Conservation (phyloP, 2,888 invertebrate genomes). For the Agriopis leucophaearia region DNA sequence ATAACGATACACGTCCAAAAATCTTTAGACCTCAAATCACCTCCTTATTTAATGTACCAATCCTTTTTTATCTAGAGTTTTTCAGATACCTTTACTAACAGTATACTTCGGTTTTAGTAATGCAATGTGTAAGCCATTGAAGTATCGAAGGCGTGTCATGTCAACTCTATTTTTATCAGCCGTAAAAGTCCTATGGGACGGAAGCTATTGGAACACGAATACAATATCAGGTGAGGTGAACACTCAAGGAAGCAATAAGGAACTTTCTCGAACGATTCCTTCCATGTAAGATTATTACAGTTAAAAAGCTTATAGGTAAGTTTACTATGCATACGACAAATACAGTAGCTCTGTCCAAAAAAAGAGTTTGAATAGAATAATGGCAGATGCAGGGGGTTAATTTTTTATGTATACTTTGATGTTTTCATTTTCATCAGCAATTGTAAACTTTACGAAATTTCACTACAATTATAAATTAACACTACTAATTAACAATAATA, state of each 20-base stretch:
- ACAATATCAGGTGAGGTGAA: conserved; percentile 66
- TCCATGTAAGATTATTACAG: conserved; percentile 6
- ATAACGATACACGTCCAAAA: neutral
- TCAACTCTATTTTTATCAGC: conserved; percentile 25
- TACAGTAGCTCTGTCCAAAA: neutral
- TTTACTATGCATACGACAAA: neutral
- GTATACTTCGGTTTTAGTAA: neutral
- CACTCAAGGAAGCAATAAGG: conserved; percentile 65
- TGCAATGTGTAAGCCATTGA: conserved; percentile 2
- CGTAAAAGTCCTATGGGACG: conserved; percentile 27
- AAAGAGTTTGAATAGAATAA: neutral
- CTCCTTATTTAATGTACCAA: neutral
- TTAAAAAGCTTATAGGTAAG: conserved; percentile 25
- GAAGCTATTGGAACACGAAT: conserved; percentile 46
- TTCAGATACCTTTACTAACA: conserved; percentile 1
- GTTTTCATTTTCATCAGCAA: too few species aligned
- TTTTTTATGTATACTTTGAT: too few species aligned
- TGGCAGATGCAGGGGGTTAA: too few species aligned
- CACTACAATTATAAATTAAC: too few species aligned
- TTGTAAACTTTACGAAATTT: too few species aligned
- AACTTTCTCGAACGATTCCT: conserved; percentile 58
- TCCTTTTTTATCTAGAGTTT: neutral
- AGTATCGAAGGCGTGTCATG: conserved; percentile 11
- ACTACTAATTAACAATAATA: too few species aligned
- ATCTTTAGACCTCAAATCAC: neutral